A percentile compares a stretch with the other conserved stretches of the same genome.
Evolutionary conservation across 2,113 vertebrate species (phyloP).

Genomic region (Apistogramma diplotaenia): DNA sequence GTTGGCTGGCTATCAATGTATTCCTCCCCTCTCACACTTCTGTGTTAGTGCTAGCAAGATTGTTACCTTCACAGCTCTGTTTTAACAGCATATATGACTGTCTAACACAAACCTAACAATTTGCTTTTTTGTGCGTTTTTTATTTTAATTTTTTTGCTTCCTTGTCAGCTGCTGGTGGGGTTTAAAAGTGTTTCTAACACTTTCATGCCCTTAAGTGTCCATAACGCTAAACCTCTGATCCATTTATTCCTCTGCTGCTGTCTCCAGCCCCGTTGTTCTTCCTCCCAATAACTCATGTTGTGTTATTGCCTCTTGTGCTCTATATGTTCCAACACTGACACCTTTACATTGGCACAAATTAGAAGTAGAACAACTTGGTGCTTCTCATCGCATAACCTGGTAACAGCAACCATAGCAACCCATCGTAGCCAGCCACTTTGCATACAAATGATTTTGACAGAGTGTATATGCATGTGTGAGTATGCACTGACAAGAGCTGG

Average conservation of each 20-base stretch:
- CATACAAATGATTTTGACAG: slow-evolving; percentile 67
- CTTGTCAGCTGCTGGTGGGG: not conserved
- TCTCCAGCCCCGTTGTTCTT: not conserved
- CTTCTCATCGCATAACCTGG: slow-evolving; percentile 64
- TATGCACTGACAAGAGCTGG: slow-evolving; percentile 50
- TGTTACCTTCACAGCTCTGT: slow-evolving; percentile 1
- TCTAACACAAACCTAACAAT: slow-evolving; percentile 5
- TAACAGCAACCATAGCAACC: slow-evolving; percentile 72
- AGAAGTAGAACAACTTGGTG: slow-evolving; percentile 45
- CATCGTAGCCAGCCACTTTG: slow-evolving; percentile 55
- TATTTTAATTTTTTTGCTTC: not conserved
- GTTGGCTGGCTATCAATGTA: slow-evolving; percentile 55
- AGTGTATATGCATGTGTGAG: slow-evolving; percentile 54
- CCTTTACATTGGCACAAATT: slow-evolving; percentile 36
- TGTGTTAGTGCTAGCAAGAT: slow-evolving; percentile 2
- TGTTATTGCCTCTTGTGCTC: slow-evolving; percentile 1
- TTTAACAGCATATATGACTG: not conserved
- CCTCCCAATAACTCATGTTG: not conserved
- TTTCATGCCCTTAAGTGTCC: not conserved
- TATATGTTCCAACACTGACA: slow-evolving; percentile 12
- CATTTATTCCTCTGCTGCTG: not conserved
- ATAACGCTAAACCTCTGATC: not conserved
- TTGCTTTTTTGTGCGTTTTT: too few species aligned
- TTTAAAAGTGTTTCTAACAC: not conserved
- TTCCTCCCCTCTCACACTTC: slow-evolving; percentile 15